These are phyloP conservation scores for Argyresthia goedartella DNA, from an alignment of 2,888 invertebrate species.

Conservation along the genomic window DNA sequence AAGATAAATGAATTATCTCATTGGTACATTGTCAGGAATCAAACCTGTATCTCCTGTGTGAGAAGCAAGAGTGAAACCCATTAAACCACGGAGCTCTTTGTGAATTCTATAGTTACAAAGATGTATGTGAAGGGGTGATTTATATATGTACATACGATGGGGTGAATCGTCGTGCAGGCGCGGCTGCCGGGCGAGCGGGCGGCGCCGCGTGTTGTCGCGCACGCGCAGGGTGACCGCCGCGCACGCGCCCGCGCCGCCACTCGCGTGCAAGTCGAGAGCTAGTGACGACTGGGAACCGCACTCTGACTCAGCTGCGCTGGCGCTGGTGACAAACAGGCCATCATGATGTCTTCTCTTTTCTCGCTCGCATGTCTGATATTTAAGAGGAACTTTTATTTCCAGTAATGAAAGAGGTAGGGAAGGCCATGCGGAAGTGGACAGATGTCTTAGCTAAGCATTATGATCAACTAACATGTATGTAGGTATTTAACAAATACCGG, in stretches of 20 bases:
- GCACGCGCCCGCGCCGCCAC: constrained; percentile 55
- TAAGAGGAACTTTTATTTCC: background rate
- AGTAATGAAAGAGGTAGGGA: no score
- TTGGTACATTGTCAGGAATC: no score
- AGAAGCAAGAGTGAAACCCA: no score
- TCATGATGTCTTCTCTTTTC: no score
- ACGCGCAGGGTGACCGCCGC: constrained; percentile 69
- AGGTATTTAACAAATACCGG: no score
- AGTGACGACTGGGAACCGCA: constrained; percentile 78
- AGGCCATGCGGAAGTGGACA: no score
- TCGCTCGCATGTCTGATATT: background rate
- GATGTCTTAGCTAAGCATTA: no score
- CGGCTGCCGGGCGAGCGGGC: constrained; percentile 81
- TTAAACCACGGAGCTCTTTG: background rate
- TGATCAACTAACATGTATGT: no score
- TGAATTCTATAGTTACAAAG: background rate
- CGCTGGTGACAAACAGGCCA: no score
- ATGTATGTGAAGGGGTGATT: background rate
- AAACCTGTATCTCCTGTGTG: no score
- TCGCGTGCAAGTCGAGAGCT: constrained; percentile 80
- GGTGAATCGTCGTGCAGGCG: constrained; percentile 78
- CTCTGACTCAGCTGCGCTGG: constrained; percentile 57
- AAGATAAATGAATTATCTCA: no score
- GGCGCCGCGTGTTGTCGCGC: constrained; percentile 78
- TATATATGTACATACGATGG: background rate